Evolutionary conservation across 2,113 vertebrate genomes (phyloP).

Genomic region (Leptobrachium leishanense): DNA sequence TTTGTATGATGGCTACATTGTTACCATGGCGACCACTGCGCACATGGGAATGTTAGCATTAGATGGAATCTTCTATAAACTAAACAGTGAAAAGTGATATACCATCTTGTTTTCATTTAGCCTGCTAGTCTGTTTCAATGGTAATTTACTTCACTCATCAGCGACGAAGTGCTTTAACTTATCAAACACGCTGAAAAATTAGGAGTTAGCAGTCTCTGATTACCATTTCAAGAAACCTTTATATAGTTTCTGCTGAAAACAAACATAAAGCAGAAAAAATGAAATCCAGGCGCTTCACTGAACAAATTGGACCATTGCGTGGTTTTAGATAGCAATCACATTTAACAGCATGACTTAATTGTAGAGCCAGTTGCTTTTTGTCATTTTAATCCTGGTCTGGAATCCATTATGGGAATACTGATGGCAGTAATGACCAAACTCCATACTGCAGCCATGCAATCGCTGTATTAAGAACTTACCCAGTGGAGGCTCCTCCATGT

Average conservation of each 20-base stretch:
- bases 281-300: not conserved
- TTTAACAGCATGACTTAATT: conserved; percentile 7
- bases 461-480: no score
- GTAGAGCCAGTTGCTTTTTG: not conserved
- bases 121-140: not conserved
- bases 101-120: not conserved
- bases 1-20: not conserved
- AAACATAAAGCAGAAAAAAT: not conserved
- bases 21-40: not conserved
- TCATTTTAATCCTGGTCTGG: conserved; percentile 14
- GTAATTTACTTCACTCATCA: not conserved
- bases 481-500: no score
- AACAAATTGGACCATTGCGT: not conserved
- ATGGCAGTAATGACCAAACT: not conserved
- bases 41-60: not conserved
- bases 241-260: not conserved
- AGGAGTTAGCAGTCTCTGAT: not conserved
- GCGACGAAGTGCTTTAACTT: not conserved
- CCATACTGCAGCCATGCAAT: no score
- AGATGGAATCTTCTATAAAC: not conserved
- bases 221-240: not conserved
- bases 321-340: conserved; percentile 6
- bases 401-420: conserved; percentile 16
- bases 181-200: not conserved
- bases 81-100: not conserved